Conservation (phyloP, 2,888 invertebrate species). For the Scaptomyza caliginosa region DNA sequence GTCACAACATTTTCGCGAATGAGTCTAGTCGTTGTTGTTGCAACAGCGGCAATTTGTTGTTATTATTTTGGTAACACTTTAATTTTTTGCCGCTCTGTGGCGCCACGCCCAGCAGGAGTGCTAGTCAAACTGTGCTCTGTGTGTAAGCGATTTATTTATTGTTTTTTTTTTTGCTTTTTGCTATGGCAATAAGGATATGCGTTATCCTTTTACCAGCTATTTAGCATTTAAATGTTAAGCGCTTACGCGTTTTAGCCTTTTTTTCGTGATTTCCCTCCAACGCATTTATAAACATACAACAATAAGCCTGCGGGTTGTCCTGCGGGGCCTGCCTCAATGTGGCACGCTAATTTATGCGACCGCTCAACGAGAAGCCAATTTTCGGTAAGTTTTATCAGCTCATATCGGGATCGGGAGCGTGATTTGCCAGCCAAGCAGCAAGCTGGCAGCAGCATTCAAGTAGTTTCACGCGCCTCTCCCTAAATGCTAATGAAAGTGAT, state of each 20-base stretch:
- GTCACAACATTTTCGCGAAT: slow-evolving; percentile 62
- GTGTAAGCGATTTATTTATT: too few relatives aligned
- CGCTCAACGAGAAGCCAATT: slow-evolving; percentile 63
- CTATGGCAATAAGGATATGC: slow-evolving; percentile 69
- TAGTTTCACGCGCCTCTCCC: slow-evolving; percentile 41
- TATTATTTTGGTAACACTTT: slow-evolving; percentile 79
- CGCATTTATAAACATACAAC: slow-evolving; percentile 8
- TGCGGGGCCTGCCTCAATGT: slow-evolving; percentile 6
- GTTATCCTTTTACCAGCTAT: slow-evolving; percentile 79
- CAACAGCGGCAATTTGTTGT: slow-evolving; percentile 67
- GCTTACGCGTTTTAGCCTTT: slow-evolving; percentile 55
- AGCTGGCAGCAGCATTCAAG: slow-evolving; percentile 12
- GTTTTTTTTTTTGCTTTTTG: slow-evolving; percentile 9
- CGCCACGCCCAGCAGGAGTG: slow-evolving; percentile 46
- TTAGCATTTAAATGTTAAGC: slow-evolving; percentile 77
- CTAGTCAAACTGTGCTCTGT: slow-evolving; percentile 45
- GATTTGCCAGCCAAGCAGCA: slow-evolving; percentile 18
- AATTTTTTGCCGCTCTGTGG: slow-evolving; percentile 52
- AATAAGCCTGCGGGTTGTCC: slow-evolving; percentile 36
- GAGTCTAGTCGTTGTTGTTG: slow-evolving; percentile 20
- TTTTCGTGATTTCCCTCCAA: slow-evolving; percentile 11
- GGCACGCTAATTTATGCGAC: slow-evolving; percentile 44
- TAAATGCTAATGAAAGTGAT: slow-evolving; percentile 48
- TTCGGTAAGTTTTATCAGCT: slow-evolving; percentile 53
- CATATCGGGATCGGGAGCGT: slow-evolving; percentile 43